Percentiles rank a stretch among this genome's conserved stretches.
Conservation (phyloP, 2,113 vertebrate species). For the Channa maculata region DNA sequence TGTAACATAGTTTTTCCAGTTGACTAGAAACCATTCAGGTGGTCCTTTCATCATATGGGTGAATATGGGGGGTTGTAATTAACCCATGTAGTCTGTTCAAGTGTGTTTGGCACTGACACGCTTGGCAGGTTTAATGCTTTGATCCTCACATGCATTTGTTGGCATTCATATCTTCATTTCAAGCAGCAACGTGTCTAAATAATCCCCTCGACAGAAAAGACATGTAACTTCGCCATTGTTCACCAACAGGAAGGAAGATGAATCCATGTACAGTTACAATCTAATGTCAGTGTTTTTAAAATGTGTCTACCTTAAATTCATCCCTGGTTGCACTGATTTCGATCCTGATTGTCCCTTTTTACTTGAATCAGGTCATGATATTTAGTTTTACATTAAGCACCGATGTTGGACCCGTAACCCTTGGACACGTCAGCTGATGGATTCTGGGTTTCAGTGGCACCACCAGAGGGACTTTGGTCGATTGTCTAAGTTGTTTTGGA, state of each 20-base stretch:
- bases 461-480: constrained; percentile 51
- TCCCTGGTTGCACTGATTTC: not conserved
- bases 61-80: not conserved
- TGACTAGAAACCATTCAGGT: not conserved
- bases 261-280: not conserved
- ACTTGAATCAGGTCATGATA: not conserved
- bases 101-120: not conserved
- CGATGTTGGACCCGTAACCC: not conserved
- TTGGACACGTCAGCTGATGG: constrained; percentile 35
- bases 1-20: not conserved
- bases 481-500: constrained; percentile 30
- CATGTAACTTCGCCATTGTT: not conserved
- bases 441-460: constrained; percentile 16
- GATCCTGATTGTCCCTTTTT: no score
- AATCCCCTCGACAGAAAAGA: not conserved
- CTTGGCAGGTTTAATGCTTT: not conserved
- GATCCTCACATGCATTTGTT: constrained; percentile 17
- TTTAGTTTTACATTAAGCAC: constrained; percentile 8
- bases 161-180: constrained; percentile 26
- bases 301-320: not conserved
- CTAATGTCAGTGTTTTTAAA: not conserved
- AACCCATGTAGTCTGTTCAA: not conserved
- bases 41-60: not conserved
- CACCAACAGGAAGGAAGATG: not conserved
- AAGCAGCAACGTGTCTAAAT: constrained; percentile 14